These are phyloP conservation scores for Branchinecta lindahli DNA, from an alignment of 1,140 invertebrate genomes.

Conservation along the genomic window DNA sequence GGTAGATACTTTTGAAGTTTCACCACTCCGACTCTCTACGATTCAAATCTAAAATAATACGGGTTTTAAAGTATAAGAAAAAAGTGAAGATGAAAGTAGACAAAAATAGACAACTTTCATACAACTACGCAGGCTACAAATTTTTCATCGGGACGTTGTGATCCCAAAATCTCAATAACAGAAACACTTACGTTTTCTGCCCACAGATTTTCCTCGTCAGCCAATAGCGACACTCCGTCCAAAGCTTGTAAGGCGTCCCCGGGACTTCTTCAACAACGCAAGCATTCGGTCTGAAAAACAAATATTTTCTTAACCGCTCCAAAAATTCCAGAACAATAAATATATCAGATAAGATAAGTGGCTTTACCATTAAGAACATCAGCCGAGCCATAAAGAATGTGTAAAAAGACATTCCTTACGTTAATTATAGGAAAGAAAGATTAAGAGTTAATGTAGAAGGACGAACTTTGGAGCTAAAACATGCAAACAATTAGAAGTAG, in stretches of 20 bases:
- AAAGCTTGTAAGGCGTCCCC: constrained; percentile 32
- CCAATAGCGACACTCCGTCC: constrained; percentile 38
- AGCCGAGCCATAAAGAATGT: neutral
- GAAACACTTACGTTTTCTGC: constrained; percentile 32
- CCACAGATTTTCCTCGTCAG: constrained; percentile 34
- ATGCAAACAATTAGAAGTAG: too few species aligned
- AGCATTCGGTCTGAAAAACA: constrained; percentile 33
- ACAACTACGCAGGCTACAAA: too few species aligned
- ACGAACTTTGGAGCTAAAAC: neutral
- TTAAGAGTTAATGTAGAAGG: neutral
- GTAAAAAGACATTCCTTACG: neutral
- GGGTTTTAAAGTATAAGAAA: too few species aligned
- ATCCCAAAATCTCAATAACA: neutral
- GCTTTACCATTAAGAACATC: neutral
- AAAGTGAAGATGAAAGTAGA: too few species aligned
- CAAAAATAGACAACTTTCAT: too few species aligned
- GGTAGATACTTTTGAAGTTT: too few species aligned
- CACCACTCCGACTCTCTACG: too few species aligned
- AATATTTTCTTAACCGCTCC: neutral
- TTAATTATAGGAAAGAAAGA: neutral
- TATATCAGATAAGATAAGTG: neutral
- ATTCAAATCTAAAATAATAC: too few species aligned
- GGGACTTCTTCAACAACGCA: constrained; percentile 37
- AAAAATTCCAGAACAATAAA: neutral
- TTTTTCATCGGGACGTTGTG: too few species aligned